Conservation (phyloP, 2,888 invertebrate genomes). For the Asteroscopus sphinx region DNA sequence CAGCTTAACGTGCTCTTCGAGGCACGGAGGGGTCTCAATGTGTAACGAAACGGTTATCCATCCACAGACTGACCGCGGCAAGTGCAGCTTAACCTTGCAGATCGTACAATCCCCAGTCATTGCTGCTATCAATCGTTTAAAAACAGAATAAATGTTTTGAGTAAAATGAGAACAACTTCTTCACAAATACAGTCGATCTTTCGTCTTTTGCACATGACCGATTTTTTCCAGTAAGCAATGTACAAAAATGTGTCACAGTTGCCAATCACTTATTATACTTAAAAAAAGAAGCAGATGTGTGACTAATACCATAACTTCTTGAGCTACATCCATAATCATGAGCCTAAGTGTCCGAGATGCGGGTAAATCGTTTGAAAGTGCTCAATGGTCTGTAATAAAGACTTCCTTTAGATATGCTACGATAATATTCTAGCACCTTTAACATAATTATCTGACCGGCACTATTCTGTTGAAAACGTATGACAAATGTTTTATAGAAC, state of each 20-base stretch:
- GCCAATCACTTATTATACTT: conserved; percentile 41
- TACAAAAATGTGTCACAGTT: conserved; percentile 27
- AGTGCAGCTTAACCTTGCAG: no score
- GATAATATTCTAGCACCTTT: conserved; percentile 31
- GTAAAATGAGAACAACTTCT: neutral
- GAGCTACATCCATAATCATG: conserved; percentile 49
- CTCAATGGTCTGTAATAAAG: conserved; percentile 52
- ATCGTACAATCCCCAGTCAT: no score
- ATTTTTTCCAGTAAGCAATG: neutral
- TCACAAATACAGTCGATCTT: neutral
- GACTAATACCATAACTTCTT: conserved; percentile 15
- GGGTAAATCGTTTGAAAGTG: conserved; percentile 55
- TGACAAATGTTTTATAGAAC: conserved; percentile 14
- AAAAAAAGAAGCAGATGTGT: conserved; percentile 20
- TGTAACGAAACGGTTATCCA: no score
- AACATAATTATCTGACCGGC: conserved; percentile 18
- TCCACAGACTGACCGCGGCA: no score
- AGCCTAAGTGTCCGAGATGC: conserved; percentile 32
- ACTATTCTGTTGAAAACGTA: conserved; percentile 17
- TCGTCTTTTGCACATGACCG: neutral
- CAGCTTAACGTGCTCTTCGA: no score
- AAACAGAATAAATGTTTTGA: neutral
- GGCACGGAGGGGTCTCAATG: no score
- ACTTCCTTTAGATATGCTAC: conserved; percentile 42
- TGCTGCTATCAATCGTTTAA: neutral